A percentile compares a stretch with the other conserved stretches of the same genome.
Conservation (phyloP, 2,797 vertebrate species). For the Strix occidentalis region DNA sequence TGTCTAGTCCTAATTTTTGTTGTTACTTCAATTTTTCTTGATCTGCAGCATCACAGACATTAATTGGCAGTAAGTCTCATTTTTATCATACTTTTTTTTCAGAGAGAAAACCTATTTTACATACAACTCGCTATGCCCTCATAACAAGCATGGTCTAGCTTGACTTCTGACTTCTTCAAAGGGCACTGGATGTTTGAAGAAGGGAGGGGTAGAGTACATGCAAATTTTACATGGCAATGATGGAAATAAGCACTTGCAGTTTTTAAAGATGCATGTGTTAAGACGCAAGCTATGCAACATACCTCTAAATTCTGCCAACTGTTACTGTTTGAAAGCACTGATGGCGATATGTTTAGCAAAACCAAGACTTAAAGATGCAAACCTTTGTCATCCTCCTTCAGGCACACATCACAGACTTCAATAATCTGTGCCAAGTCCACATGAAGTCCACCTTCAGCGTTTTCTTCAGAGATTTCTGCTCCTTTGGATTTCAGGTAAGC, state of each 20-base stretch:
- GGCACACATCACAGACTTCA: conserved; percentile 93
- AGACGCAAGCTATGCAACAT: fast-evolving
- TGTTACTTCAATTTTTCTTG: background rate
- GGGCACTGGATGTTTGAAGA: background rate
- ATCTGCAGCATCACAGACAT: background rate
- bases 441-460: conserved; percentile 92
- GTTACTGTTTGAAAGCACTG: background rate
- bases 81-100: background rate
- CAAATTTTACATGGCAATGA: background rate
- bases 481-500: conserved; percentile 94
- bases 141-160: background rate
- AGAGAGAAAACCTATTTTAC: background rate
- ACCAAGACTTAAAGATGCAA: background rate
- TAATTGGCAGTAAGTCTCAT: background rate
- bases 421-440: conserved; percentile 95
- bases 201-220: background rate
- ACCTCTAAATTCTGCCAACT: background rate
- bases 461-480: conserved; percentile 98
- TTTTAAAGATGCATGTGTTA: background rate
- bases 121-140: background rate
- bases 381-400: conserved; percentile 98
- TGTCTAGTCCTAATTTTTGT: background rate
- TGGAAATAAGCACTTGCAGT: background rate
- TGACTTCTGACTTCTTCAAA: background rate
- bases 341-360: fast-evolving